A percentile compares a stretch with the other conserved stretches of the same genome.
Evolutionary conservation across 2,797 vertebrate genomes (phyloP).

Genomic region (Galaxias olidus): DNA sequence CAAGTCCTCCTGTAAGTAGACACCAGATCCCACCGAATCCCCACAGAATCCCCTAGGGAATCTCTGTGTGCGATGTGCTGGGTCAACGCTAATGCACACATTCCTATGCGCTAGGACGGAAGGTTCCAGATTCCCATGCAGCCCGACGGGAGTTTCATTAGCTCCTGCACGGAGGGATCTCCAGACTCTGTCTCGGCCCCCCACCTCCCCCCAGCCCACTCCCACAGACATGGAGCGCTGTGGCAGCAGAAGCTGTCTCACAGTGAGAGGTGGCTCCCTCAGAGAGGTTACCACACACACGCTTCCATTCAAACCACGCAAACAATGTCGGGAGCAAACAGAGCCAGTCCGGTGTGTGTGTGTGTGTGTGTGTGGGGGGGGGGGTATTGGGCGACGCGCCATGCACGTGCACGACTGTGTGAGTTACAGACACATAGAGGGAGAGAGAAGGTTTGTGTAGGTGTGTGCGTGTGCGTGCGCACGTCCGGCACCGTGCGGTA

Average conservation of each 20-base stretch:
- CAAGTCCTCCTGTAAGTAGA: conserved; percentile 27
- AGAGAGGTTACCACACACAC: conserved; percentile 41
- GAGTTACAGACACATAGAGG: neutral
- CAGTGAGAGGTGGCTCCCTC: conserved; percentile 49
- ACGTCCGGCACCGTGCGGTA: conserved; percentile 6
- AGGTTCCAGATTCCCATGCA: conserved; percentile 43
- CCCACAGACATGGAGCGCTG: conserved; percentile 27
- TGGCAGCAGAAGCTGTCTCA: conserved; percentile 46
- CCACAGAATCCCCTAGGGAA: too few relatives aligned
- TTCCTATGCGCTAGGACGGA: conserved; percentile 49
- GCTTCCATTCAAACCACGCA: conserved; percentile 50
- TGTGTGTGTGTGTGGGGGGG: neutral
- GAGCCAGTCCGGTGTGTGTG: conserved; percentile 26
- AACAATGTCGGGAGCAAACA: conserved; percentile 44
- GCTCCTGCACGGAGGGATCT: conserved; percentile 62
- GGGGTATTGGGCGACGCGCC: neutral
- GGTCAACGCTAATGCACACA: conserved; percentile 23
- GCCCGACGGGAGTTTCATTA: conserved; percentile 60
- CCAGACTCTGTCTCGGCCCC: conserved; percentile 31
- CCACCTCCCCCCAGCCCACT: conserved; percentile 8
- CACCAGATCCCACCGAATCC: neutral
- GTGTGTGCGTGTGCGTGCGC: conserved; percentile 19
- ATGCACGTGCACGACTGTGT: neutral
- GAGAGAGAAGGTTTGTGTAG: neutral
- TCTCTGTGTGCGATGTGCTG: too few relatives aligned